Evolutionary conservation across 2,113 vertebrate species (phyloP).

Genomic region (Petrocephalus microphthalmus): DNA sequence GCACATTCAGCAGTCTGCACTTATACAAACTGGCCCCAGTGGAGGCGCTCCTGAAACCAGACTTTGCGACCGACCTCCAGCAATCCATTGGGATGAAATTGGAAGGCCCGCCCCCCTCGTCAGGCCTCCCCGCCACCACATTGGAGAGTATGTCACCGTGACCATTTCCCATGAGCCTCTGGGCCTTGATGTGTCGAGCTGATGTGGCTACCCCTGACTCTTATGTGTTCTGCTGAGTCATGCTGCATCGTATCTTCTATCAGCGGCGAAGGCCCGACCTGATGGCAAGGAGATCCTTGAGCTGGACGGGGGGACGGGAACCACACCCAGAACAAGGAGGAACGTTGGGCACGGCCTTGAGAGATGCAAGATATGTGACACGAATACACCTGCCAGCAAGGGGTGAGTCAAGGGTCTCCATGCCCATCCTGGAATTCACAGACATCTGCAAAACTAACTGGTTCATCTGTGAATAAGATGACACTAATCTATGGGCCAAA

Average conservation of each 20-base stretch:
- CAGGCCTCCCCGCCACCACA: conserved; percentile 37
- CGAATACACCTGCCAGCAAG: not conserved
- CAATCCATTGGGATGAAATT: conserved; percentile 48
- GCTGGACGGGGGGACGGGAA: conserved; percentile 46
- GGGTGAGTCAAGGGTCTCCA: not conserved
- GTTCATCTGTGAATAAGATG: not conserved
- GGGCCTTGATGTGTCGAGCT: not conserved
- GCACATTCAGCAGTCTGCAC: conserved; percentile 47
- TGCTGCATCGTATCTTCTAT: not conserved
- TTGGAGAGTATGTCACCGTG: conserved; percentile 54
- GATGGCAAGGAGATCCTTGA: conserved; percentile 63
- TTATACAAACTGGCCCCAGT: conserved; percentile 44
- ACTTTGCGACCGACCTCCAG: conserved; percentile 53
- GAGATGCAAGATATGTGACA: not conserved
- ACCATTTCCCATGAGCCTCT: not conserved
- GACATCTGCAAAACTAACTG: not conserved
- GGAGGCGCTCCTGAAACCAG: conserved; percentile 40
- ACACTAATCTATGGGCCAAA: not conserved
- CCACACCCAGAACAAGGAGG: conserved; percentile 42
- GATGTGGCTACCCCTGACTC: not conserved
- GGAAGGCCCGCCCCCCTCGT: conserved; percentile 32
- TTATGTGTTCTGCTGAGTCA: not conserved
- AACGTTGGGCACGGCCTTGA: conserved; percentile 41
- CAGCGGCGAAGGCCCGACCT: conserved; percentile 61
- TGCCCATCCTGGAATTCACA: not conserved